phyloP scores from a whole-genome alignment of 2,113 vertebrate species.

The Promerops cafer region DNA sequence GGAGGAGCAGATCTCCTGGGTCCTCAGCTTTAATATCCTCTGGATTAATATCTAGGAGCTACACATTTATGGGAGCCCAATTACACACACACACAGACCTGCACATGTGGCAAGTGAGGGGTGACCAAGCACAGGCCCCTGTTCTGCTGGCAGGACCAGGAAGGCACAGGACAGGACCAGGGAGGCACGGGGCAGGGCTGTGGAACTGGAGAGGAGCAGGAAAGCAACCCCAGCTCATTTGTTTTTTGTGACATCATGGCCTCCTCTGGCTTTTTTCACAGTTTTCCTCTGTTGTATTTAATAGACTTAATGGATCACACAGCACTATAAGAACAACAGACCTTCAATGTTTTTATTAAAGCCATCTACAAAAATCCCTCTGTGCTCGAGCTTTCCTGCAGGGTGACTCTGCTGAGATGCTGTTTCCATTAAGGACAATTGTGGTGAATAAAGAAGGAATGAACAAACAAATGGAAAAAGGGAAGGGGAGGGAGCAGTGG shows the following conservation, averaged over 20 bases:
- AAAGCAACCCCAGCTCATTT: not conserved
- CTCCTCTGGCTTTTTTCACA: constrained; percentile 60
- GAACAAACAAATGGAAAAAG: constrained; percentile 49
- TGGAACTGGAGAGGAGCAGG: not conserved
- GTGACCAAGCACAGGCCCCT: not conserved
- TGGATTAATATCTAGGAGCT: not conserved
- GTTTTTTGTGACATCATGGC: constrained; percentile 50
- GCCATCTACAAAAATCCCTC: constrained; percentile 61
- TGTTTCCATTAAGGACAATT: constrained; percentile 60
- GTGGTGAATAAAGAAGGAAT: constrained; percentile 19
- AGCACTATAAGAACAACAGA: constrained; percentile 61
- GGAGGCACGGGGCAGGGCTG: not conserved
- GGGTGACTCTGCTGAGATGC: constrained; percentile 50
- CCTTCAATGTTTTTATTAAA: constrained; percentile 68
- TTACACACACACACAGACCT: not conserved
- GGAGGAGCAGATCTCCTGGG: not conserved
- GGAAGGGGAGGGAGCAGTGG: not conserved
- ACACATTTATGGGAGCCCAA: not conserved
- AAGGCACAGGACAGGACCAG: not conserved
- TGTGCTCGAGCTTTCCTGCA: constrained; percentile 40
- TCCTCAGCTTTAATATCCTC: not conserved
- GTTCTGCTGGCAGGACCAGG: not conserved
- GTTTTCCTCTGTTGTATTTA: constrained; percentile 59
- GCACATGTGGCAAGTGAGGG: not conserved
- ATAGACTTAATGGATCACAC: constrained; percentile 66